Evolutionary conservation across 2,797 vertebrate genomes (phyloP), one percentile per base, ranked within the genome.

Genomic region (Anas acuta): DNA sequence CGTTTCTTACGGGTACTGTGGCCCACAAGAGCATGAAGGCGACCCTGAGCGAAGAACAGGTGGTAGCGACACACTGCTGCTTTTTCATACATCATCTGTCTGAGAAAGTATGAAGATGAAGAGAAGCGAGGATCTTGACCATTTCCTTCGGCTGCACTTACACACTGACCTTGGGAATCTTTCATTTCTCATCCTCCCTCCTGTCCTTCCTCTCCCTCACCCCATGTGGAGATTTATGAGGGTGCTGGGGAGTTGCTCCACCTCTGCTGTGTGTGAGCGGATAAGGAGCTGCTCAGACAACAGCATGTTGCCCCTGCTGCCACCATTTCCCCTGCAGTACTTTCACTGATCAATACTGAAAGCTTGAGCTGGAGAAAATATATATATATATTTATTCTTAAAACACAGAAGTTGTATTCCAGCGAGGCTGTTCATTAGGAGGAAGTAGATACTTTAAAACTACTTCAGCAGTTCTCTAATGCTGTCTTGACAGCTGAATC

Each of bases 281-380:
- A 88, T 91, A 88, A 90, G 90, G 69, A 89, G 77, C 87, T 94
- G 54, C 64, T 86, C 85, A 91, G 74, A 64, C 60, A 93, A 84
- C 67, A 87, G 60, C 77, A 73, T 0, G 0, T 87, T 95, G 84
- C 13, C 56, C 33, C 80, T 39, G 77, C 64, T 33, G 54, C 94
- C 91, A 96, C 88, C 74, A 20, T 92, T 95, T 92, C 89, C 95
- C 60, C 90, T 84, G 85, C 95, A 96, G 73, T 87, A 60, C 79
- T 97, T 69, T 72, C 51, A 85, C 93, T 83, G 69, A 96, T 97
- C 96, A 94, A 95, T 96, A 91, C n/a, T 72, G 94, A 95, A 96
- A 96, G 77, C 89, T 92, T 95, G 54, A 62, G 91, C 66, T 73
- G 54, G 80, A 94, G 66, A 45, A 90, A 86, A 15, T 11, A 58